These are phyloP conservation scores for Agapetus fuscipes DNA, from an alignment of 2,888 invertebrate species.

Conservation along the genomic window DNA sequence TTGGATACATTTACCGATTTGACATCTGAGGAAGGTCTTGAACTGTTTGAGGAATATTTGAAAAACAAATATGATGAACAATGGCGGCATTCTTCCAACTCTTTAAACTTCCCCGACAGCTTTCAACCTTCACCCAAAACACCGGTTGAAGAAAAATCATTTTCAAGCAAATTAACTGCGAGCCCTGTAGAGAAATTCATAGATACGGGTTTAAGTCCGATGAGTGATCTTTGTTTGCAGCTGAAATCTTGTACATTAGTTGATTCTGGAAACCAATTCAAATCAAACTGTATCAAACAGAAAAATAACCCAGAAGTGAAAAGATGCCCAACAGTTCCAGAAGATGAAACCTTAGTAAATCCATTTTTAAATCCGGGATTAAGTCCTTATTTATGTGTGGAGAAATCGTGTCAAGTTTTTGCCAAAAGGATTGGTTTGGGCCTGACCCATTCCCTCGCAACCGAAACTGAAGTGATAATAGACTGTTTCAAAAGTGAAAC, in stretches of 20 bases:
- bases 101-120: slow-evolving; percentile 13
- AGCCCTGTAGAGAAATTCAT: not conserved
- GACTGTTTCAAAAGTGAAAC: slow-evolving; percentile 55
- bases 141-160: slow-evolving; percentile 9
- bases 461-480: slow-evolving; percentile 45
- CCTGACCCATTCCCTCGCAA: slow-evolving; percentile 46
- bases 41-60: slow-evolving; percentile 65
- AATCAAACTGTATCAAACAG: slow-evolving; percentile 9
- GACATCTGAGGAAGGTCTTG: slow-evolving; percentile 60
- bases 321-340: not conserved
- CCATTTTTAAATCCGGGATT: slow-evolving; percentile 23
- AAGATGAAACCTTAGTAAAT: slow-evolving; percentile 12
- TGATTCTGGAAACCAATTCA: slow-evolving; percentile 29
- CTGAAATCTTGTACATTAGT: slow-evolving; percentile 46
- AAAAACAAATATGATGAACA: slow-evolving; percentile 40
- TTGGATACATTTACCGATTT: slow-evolving; percentile 74
- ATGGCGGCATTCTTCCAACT: slow-evolving; percentile 16
- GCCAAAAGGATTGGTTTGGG: slow-evolving; percentile 60
- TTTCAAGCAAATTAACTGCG: slow-evolving; percentile 15
- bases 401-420: slow-evolving; percentile 54
- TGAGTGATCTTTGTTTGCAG: slow-evolving; percentile 49
- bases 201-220: slow-evolving; percentile 36
- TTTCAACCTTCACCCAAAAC: slow-evolving; percentile 14
- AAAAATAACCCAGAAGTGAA: slow-evolving; percentile 6
- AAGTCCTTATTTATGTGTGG: slow-evolving; percentile 45